Evolutionary conservation across 2,113 vertebrate genomes (phyloP), one percentile per base, ranked within the genome.

Genomic region (Vulpes ferrilata): DNA sequence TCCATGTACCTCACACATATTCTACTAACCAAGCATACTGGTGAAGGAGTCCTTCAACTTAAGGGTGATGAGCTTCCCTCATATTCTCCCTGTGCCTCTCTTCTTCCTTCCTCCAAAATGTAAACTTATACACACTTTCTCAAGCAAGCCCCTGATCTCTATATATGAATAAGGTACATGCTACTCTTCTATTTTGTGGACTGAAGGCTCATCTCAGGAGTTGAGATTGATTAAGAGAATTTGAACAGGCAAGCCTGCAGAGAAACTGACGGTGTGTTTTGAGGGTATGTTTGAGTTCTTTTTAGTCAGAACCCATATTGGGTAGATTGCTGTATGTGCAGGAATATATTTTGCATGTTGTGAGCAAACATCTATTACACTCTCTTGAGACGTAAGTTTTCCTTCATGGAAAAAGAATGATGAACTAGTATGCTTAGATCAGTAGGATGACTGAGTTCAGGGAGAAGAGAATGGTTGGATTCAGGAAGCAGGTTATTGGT

Each of bases 41-140:
- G 35, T 11, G 15, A 88, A 53, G 57, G 60, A 65, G 60, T 23
- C 55, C 35, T 80, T 48, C 7, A 20, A 3, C 19, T 27, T 25
- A 57, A 67, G 48, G 64, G 62, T 11, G 53, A 15, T 15, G 15
- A 10, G 2, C 1, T 13, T 27, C 10, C 83, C 32, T 74, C 57
- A 32, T 55, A 15, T 30, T 38, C 1, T 22, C 25, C 64, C 30
- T 0, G 0, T 4, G 15, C 11, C 0, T 11, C 4, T 38, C 15
- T 27, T 30, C 32, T 43, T 30, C 59, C 17, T 38, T 32, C 59
- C 4, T 23, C 65, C 64, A 13, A 1, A 78, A 32, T 11, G 81
- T 32, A 55, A 32, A 20, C 20, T 57, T 2, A 16, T 3, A 15
- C 55, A 10, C 32, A 17, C 11, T 30, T 35, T 35, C 12, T 23